Percentiles rank a stretch among this genome's conserved stretches.
Evolutionary conservation across 2,797 vertebrate genomes (phyloP).

Genomic region (Triplophysa yarkandensis): DNA sequence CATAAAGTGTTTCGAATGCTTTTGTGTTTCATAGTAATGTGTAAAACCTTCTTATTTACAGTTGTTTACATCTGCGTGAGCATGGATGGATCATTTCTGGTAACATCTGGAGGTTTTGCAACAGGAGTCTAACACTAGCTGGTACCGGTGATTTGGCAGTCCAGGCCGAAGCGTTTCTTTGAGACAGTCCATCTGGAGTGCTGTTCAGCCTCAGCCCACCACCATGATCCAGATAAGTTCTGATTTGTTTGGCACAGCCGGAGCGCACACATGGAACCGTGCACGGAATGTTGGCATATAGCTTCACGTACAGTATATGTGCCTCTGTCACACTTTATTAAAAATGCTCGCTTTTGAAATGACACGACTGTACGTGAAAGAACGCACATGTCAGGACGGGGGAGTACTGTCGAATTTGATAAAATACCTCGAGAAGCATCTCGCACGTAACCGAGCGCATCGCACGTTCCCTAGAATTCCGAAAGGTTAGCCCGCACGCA

Average conservation of each 20-base stretch:
- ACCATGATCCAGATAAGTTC: conserved; percentile 47
- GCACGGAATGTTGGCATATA: conserved; percentile 17
- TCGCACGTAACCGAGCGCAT: conserved; percentile 19
- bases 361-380: background rate
- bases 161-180: conserved; percentile 46
- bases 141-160: conserved; percentile 55
- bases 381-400: conserved; percentile 1
- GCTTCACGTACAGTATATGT: conserved; percentile 4
- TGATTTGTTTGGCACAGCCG: conserved; percentile 22
- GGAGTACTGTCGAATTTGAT: conserved; percentile 45
- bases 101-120: conserved; percentile 59
- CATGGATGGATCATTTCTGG: conserved; percentile 45
- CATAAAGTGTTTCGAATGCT: too few species aligned
- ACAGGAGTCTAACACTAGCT: conserved; percentile 54
- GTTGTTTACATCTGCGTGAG: conserved; percentile 31
- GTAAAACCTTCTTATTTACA: too few species aligned
- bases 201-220: conserved; percentile 40
- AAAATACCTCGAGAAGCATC: conserved; percentile 38
- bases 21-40: too few species aligned
- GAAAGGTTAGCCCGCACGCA: conserved; percentile 38
- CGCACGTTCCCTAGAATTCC: conserved; percentile 24
- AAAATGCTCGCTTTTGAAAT: background rate
- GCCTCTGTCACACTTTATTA: background rate
- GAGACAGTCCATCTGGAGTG: conserved; percentile 53
- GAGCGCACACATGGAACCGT: background rate